These are phyloP conservation scores for Remorina albescens DNA, from an alignment of 2,797 vertebrate species.

Conservation along the genomic window DNA sequence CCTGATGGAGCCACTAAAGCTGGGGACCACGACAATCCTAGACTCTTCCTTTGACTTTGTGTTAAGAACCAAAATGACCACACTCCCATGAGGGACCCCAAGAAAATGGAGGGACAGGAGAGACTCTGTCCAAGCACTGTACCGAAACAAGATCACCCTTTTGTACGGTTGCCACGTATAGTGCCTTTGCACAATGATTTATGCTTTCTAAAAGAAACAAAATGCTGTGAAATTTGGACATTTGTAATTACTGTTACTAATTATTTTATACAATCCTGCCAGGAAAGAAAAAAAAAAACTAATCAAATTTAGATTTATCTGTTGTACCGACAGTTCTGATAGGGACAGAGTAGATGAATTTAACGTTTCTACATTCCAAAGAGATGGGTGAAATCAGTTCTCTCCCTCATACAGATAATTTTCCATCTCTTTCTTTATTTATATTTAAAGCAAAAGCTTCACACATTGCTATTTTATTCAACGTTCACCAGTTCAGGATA, in stretches of 20 bases:
- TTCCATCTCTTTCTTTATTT: conserved; percentile 84
- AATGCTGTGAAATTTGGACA: conserved; percentile 94
- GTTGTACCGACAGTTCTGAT: conserved; percentile 38
- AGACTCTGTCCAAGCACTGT: conserved; percentile 89
- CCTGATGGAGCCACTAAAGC: conserved; percentile 81
- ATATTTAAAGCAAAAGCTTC: conserved; percentile 87
- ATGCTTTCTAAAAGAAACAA: conserved; percentile 83
- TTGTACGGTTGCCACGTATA: conserved; percentile 84
- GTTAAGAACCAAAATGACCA: conserved; percentile 87
- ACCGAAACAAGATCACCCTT: conserved; percentile 86
- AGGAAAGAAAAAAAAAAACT: conserved; percentile 48
- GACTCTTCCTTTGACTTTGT: conserved; percentile 90
- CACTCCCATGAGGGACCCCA: conserved; percentile 62
- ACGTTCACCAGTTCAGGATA: conserved; percentile 84
- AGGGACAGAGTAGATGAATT: conserved; percentile 43
- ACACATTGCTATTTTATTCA: conserved; percentile 83
- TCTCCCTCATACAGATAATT: conserved; percentile 65
- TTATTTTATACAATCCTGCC: conserved; percentile 67
- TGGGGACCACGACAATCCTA: conserved; percentile 90
- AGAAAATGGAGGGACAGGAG: conserved; percentile 73
- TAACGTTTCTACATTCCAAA: conserved; percentile 68
- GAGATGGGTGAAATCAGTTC: conserved; percentile 67
- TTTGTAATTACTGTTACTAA: conserved; percentile 88
- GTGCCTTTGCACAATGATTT: conserved; percentile 88
- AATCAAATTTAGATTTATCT: conserved; percentile 58